Evolutionary conservation across 53 echinoderm and acorn worm species (phyloP).

Genomic region (Hippasteria phrygiana): DNA sequence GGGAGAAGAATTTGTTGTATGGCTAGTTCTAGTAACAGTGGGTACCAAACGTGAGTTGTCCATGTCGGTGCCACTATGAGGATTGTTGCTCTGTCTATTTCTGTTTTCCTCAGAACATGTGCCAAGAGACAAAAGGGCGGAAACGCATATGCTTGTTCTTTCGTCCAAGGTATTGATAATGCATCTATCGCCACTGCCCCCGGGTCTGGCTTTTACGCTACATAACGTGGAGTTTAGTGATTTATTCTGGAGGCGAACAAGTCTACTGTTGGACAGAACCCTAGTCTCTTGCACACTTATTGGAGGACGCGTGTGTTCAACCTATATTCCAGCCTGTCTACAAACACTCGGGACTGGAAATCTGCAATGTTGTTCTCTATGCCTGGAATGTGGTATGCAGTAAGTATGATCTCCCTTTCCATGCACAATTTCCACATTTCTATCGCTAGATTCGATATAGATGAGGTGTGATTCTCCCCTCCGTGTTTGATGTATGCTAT

Average conservation of each 20-base stretch:
- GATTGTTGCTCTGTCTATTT: slow-evolving; percentile 5
- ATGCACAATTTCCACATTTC: slow-evolving; percentile 63
- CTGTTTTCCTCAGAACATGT: slow-evolving; percentile 23
- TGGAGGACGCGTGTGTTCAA: slow-evolving; percentile 46
- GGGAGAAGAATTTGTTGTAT: slow-evolving; percentile 34
- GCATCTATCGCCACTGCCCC: slow-evolving; percentile 51
- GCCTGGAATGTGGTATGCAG: slow-evolving; percentile 65
- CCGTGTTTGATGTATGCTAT: slow-evolving; percentile 61
- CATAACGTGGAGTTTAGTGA: too few species aligned
- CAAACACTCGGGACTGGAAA: slow-evolving; percentile 52
- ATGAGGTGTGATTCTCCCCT: slow-evolving; percentile 39
- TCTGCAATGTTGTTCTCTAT: slow-evolving; percentile 56
- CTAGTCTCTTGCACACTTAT: slow-evolving; percentile 17
- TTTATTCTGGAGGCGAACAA: slow-evolving; percentile 72
- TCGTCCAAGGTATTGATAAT: slow-evolving; percentile 56
- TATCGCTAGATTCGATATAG: slow-evolving; percentile 31
- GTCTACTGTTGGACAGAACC: slow-evolving; percentile 42
- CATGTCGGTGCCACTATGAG: slow-evolving; percentile 50
- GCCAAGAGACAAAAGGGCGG: slow-evolving; percentile 55
- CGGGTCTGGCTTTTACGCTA: slow-evolving; percentile 66
- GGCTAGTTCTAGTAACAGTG: slow-evolving; percentile 17
- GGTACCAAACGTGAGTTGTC: slow-evolving; percentile 53
- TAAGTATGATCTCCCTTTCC: slow-evolving; percentile 38
- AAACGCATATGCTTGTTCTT: slow-evolving; percentile 51
- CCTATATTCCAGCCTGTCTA: slow-evolving; percentile 64